Conservation (phyloP, 1,140 invertebrate species). For the Olivierus martensii region DNA sequence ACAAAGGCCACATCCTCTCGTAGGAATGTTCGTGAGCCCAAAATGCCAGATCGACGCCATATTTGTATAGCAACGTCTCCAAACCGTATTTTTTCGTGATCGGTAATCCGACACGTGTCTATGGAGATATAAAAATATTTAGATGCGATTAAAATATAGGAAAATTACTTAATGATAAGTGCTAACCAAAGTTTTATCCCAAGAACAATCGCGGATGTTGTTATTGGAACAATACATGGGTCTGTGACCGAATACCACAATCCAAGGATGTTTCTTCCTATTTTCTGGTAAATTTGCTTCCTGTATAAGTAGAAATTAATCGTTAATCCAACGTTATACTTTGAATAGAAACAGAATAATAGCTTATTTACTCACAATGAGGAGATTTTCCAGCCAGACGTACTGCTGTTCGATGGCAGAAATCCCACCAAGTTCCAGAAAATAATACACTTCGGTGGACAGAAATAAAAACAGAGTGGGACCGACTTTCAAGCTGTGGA, state of each 20-base stretch:
- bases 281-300: slow-evolving; percentile 40
- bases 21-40: slow-evolving; percentile 38
- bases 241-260: slow-evolving; percentile 78
- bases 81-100: slow-evolving; percentile 20
- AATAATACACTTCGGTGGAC: slow-evolving; percentile 92
- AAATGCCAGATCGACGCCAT: slow-evolving; percentile 36
- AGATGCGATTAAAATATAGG: no score
- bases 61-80: slow-evolving; percentile 34
- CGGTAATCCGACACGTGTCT: slow-evolving; percentile 7
- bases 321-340: neutral
- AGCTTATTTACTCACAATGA: slow-evolving; percentile 38
- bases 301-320: slow-evolving; percentile 19
- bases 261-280: slow-evolving; percentile 66
- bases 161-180: no score
- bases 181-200: neutral
- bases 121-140: neutral
- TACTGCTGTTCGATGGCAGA: slow-evolving; percentile 56
- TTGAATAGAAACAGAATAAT: neutral
- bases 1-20: slow-evolving; percentile 35
- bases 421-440: slow-evolving; percentile 60
- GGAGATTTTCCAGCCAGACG: slow-evolving; percentile 69
- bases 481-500: slow-evolving; percentile 61
- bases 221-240: slow-evolving; percentile 94
- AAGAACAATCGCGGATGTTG: slow-evolving; percentile 62
- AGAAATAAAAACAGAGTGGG: slow-evolving; percentile 80